Base-by-base conservation (phyloP, 1,140 invertebrate genomes). In the Drosophila lowei region DNA sequence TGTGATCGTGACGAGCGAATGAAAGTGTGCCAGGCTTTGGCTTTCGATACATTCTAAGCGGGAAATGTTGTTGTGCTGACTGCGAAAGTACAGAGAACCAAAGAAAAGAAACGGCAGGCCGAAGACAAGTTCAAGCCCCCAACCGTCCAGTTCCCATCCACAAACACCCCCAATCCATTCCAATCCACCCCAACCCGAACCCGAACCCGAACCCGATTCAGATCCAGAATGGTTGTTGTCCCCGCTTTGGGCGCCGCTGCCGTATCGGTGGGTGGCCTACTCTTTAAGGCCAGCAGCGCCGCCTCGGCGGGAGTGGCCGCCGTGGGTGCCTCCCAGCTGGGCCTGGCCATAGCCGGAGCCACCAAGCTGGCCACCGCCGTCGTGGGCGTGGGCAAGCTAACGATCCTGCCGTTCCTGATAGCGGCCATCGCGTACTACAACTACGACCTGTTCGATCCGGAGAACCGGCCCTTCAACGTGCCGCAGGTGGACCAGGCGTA, bases 401-500 rank as follows among this genome's bases (percentile, higher is more conserved):
- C 95, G 18, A 94, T 97, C 70, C 92, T 97, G 23, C 97, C 97
- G 0, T 93, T 95, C 23, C 93, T 97, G 62, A 92, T 98, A 49
- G 95, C 94, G 0, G 93, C 95, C 0, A 92, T 98, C 44, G 95
- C 95, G 0, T 97, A 97, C 81, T 97, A 96, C 90, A 95, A 97
- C 91, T 97, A 97, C 88, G 96, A 97, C 68, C 92, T 96, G 2
- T 95, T 97, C 77, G 97, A 97, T 89, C 96, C 96, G 0, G 96
- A 97, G 91, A 96, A 95, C 80, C 93, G 95, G 54, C 95, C 96
- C 0, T 95, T 96, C 23, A 94, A 94, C 81, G 94, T 94, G 44
- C 93, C 93, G 47, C 91, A 93, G 21, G 90, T 96, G 0, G 92
- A 93, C 7, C 90, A 93, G 6, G 94, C 95, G 52, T 97, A 97